Evolutionary conservation across 2,113 vertebrate genomes (phyloP).

Genomic region (Cyphomyrus plagiostoma): DNA sequence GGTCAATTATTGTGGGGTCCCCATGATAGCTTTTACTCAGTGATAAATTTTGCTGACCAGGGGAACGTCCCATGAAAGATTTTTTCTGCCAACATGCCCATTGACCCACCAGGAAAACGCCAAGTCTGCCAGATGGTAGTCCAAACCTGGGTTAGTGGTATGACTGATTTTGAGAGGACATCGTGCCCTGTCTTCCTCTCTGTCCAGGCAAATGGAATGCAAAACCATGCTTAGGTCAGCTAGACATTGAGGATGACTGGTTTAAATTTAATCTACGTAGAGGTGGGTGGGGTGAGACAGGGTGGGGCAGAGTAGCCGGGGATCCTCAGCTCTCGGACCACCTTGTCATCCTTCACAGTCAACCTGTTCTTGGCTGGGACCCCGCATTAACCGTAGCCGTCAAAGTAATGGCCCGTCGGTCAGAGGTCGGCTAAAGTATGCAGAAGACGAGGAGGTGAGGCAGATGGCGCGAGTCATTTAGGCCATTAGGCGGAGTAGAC

Average conservation of each 20-base stretch:
- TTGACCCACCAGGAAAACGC: background rate
- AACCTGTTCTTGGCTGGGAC: conserved; percentile 59
- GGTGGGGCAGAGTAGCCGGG: background rate
- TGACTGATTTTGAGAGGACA: background rate
- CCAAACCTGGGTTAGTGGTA: background rate
- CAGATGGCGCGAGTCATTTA: conserved; percentile 70
- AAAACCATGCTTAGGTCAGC: background rate
- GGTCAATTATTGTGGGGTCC: background rate
- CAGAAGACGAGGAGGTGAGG: conserved; percentile 70
- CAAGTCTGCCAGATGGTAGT: background rate
- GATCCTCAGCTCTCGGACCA: conserved; percentile 42
- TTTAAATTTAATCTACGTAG: background rate
- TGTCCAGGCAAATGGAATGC: background rate
- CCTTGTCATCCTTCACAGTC: conserved; percentile 70
- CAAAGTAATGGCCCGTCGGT: conserved; percentile 70
- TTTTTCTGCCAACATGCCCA: background rate
- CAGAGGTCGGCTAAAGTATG: conserved; percentile 76
- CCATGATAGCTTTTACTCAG: background rate
- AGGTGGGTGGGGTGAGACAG: background rate
- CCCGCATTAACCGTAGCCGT: conserved; percentile 62
- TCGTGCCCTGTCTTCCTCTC: background rate
- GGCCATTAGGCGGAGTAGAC: conserved; percentile 61
- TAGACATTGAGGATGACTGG: background rate
- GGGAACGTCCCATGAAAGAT: background rate
- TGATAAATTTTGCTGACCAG: background rate